These are phyloP conservation scores for Helarctos malayanus DNA, from an alignment of 2,797 vertebrate species.

Conservation along the genomic window DNA sequence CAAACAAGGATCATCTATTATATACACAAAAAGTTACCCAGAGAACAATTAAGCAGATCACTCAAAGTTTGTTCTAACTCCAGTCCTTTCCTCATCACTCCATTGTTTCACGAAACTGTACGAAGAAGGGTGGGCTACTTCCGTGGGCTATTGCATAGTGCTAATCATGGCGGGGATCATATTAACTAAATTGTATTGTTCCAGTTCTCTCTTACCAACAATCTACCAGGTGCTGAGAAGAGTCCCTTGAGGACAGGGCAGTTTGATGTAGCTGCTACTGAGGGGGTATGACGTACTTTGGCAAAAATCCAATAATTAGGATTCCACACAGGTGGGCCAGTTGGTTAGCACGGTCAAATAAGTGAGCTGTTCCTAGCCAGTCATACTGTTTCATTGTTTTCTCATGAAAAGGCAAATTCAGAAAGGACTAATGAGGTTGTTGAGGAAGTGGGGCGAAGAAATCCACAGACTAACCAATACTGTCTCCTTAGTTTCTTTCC, in stretches of 20 bases:
- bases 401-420: background rate
- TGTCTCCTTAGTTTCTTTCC: background rate
- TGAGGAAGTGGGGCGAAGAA: background rate
- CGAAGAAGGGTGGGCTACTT: background rate
- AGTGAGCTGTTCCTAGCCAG: background rate
- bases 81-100: background rate
- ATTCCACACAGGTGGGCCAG: background rate
- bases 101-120: background rate
- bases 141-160: background rate
- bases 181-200: background rate
- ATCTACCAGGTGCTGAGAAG: background rate
- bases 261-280: background rate
- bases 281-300: background rate
- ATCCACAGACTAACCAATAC: background rate
- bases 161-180: background rate
- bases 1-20: background rate
- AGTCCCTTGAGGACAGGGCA: background rate
- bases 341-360: background rate
- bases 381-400: background rate
- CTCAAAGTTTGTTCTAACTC: background rate
- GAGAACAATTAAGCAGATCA: background rate
- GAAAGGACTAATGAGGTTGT: background rate
- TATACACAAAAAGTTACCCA: background rate
- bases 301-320: conserved; percentile 16
- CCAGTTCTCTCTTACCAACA: background rate